These are phyloP conservation scores for Nematostella vectensis DNA, from an alignment of 92 coral and sea anemone genomes.

Conservation along the genomic window DNA sequence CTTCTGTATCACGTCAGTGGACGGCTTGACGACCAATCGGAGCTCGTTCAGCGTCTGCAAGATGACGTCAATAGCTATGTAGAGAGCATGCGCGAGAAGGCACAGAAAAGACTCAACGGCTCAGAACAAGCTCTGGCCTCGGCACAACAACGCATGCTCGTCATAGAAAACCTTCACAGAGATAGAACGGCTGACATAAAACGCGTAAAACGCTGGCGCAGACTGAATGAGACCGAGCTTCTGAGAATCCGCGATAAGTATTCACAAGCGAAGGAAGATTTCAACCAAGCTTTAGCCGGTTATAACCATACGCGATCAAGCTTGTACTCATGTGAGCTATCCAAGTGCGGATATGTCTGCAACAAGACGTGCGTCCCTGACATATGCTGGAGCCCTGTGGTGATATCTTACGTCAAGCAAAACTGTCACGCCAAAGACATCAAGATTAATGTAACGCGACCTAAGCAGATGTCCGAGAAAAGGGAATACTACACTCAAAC, in stretches of 20 bases:
- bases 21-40: slow-evolving; percentile 16
- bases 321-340: background rate
- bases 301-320: background rate
- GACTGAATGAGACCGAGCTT: background rate
- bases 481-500: slow-evolving; percentile 8
- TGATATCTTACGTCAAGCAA: slow-evolving; percentile 1
- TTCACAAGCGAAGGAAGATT: background rate
- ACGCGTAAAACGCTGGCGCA: background rate
- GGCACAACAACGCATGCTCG: slow-evolving; percentile 5
- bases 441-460: background rate
- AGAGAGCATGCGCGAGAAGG: slow-evolving; percentile 1
- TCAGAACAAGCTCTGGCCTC: slow-evolving; percentile 12
- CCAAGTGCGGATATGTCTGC: slow-evolving; percentile 11
- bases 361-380: slow-evolving; percentile 20
- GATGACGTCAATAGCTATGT: slow-evolving; percentile 18
- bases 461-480: background rate
- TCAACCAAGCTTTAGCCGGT: slow-evolving; percentile 4
- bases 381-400: slow-evolving; percentile 15
- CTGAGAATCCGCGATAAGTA: background rate
- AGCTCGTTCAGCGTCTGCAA: slow-evolving; percentile 15
- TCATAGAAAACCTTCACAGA: background rate
- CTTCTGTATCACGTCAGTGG: slow-evolving; percentile 26
- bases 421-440: slow-evolving; percentile 2
- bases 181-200: background rate
- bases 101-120: slow-evolving; percentile 16